phyloP scores from a whole-genome alignment of 2,113 vertebrate species.

The Ageneiosus marmoratus region DNA sequence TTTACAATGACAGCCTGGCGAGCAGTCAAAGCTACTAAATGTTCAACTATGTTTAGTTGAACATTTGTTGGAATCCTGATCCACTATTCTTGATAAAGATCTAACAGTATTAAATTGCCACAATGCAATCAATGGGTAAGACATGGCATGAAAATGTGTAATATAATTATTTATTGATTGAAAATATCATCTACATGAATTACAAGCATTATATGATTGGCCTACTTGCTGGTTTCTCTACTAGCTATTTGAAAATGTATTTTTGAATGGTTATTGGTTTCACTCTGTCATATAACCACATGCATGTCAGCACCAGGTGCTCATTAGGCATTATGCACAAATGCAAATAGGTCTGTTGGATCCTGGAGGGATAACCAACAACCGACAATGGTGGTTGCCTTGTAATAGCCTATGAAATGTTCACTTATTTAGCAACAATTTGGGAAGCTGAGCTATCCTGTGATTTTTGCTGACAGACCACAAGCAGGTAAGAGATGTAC shows the following conservation, averaged over 20 bases:
- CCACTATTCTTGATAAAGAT: not conserved
- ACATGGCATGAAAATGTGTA: not conserved
- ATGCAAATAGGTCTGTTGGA: not conserved
- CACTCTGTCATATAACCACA: not conserved
- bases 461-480: not conserved
- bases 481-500: not conserved
- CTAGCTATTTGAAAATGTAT: not conserved
- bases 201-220: not conserved
- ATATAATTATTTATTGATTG: not conserved
- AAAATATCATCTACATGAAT: not conserved
- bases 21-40: no score
- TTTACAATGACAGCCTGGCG: no score
- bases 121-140: not conserved
- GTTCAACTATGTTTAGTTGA: no score
- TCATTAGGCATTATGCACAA: not conserved
- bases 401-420: not conserved
- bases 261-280: not conserved
- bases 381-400: not conserved
- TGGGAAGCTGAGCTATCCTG: slow-evolving; percentile 7
- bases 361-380: not conserved
- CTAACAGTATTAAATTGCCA: not conserved
- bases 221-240: not conserved
- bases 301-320: not conserved
- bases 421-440: not conserved
- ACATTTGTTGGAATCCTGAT: not conserved